A percentile compares a stretch with the other conserved stretches of the same genome.
Evolutionary conservation across 2,113 vertebrate species (phyloP).

Genomic region (rat (Rattus norvegicus)): DNA sequence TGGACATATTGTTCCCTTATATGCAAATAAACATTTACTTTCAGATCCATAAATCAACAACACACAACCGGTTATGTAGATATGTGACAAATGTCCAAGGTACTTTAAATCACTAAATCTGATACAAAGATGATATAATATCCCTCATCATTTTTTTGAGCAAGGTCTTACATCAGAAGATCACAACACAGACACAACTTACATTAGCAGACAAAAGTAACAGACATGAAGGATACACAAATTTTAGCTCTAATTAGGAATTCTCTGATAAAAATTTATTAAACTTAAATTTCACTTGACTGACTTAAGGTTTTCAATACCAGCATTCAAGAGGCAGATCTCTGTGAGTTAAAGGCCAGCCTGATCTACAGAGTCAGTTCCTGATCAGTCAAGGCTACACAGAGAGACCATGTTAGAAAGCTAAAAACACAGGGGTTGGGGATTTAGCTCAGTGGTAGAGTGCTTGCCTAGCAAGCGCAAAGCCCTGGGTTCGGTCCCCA

Average conservation of each 20-base stretch:
- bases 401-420: background rate
- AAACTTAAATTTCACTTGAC: background rate
- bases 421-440: no score
- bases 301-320: background rate
- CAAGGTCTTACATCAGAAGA: background rate
- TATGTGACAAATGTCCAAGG: background rate
- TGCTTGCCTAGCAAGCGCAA: no score
- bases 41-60: slow-evolving; percentile 35
- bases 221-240: background rate
- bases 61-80: background rate
- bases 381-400: background rate
- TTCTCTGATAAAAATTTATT: slow-evolving; percentile 19
- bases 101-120: background rate
- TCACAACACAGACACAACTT: background rate
- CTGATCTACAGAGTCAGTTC: background rate
- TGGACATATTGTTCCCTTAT: background rate
- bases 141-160: background rate
- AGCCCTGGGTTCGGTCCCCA: no score
- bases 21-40: background rate
- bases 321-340: background rate
- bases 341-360: background rate
- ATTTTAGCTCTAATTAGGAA: slow-evolving; percentile 15
- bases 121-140: slow-evolving; percentile 26
- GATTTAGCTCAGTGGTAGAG: no score
- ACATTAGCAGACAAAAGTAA: background rate